Evolutionary conservation across 2,797 vertebrate species (phyloP).

Genomic region (Silurus lanzhouensis): DNA sequence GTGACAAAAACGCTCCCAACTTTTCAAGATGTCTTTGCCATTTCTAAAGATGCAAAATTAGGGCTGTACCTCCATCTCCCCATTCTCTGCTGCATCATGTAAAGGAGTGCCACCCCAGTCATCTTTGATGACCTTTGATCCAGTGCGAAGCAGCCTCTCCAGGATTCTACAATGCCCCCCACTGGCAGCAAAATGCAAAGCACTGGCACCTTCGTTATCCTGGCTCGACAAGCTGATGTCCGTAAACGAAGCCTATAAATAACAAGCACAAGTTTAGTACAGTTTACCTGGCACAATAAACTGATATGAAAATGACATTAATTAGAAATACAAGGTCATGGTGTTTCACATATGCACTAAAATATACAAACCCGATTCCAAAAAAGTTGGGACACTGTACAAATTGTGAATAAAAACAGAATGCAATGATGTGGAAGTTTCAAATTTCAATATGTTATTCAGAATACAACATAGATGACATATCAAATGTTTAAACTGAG

Average conservation of each 20-base stretch:
- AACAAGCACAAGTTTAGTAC: background rate
- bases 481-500: too few species aligned
- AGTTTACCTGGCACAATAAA: background rate
- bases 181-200: conserved; percentile 85
- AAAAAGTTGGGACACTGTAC: background rate
- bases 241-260: conserved; percentile 72
- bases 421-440: too few species aligned
- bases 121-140: conserved; percentile 76
- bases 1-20: background rate
- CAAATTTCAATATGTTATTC: too few species aligned
- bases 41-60: background rate
- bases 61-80: conserved; percentile 77
- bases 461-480: too few species aligned
- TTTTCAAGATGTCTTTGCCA: background rate
- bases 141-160: conserved; percentile 76
- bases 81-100: conserved; percentile 85
- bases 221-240: conserved; percentile 70
- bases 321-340: background rate
- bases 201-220: conserved; percentile 81
- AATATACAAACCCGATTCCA: too few species aligned
- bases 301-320: background rate
- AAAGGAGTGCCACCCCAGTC: conserved; percentile 84
- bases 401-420: too few species aligned
- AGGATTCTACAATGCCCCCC: conserved; percentile 81
- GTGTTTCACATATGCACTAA: background rate